Evolutionary conservation across 2,888 invertebrate species (phyloP).

Genomic region (Papilio demoleus): DNA sequence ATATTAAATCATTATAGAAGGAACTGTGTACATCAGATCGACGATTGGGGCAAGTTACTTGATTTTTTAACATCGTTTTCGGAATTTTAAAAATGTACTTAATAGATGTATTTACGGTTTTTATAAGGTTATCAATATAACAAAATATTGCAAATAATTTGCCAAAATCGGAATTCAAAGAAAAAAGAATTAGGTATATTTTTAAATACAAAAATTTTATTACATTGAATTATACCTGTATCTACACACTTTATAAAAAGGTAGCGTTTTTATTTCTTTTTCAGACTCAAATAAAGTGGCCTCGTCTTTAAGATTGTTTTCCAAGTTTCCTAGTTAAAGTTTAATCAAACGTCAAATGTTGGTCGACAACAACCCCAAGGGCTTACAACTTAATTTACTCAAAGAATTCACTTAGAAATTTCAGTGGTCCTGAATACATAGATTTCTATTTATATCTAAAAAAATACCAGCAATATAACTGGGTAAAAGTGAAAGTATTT

Average conservation of each 20-base stretch:
- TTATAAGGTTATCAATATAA: too few species aligned
- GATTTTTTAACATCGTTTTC: too few species aligned
- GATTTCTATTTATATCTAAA: neutral
- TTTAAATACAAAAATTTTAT: too few species aligned
- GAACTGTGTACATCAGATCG: too few species aligned
- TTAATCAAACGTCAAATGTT: slow-evolving; percentile 40
- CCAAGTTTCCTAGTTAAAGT: slow-evolving; percentile 37
- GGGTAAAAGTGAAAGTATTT: neutral
- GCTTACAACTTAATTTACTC: slow-evolving; percentile 38
- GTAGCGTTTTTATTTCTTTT: slow-evolving; percentile 1
- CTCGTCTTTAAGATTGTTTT: slow-evolving; percentile 27
- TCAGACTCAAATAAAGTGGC: slow-evolving; percentile 18
- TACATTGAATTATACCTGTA: neutral
- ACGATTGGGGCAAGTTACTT: too few species aligned
- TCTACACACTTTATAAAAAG: neutral
- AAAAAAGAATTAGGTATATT: too few species aligned
- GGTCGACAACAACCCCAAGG: slow-evolving; percentile 37
- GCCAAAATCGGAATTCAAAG: too few species aligned
- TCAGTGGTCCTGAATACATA: slow-evolving; percentile 1
- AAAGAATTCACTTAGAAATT: slow-evolving; percentile 32
- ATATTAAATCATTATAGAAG: too few species aligned
- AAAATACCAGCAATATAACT: neutral
- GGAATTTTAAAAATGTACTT: too few species aligned
- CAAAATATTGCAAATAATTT: too few species aligned
- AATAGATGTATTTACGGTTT: too few species aligned